phyloP scores from a whole-genome alignment of 1,140 invertebrate genomes.

The Uloborus diversus region DNA sequence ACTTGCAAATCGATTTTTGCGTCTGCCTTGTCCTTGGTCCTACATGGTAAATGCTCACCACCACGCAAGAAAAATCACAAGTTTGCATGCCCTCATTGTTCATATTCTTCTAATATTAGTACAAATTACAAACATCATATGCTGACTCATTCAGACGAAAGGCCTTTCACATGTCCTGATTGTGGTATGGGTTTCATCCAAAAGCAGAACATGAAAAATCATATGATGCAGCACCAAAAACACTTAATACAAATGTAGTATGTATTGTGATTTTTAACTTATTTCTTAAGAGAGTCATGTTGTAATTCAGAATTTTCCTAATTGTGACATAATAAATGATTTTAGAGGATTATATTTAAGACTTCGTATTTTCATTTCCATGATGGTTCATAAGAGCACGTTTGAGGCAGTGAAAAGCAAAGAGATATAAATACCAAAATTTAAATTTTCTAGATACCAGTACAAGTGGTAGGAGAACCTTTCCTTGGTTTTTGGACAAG shows the following conservation, averaged over 20 bases:
- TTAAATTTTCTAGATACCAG: too few species aligned
- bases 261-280: background rate
- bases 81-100: slow-evolving; percentile 36
- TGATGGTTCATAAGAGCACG: too few species aligned
- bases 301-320: too few species aligned
- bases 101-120: slow-evolving; percentile 50
- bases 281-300: background rate
- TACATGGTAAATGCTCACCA: background rate
- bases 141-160: slow-evolving; percentile 31
- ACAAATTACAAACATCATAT: slow-evolving; percentile 49
- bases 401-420: too few species aligned
- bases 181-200: slow-evolving; percentile 53
- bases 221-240: slow-evolving; percentile 37
- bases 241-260: background rate
- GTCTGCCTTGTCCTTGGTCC: background rate
- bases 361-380: too few species aligned
- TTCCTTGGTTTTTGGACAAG: too few species aligned
- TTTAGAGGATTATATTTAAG: too few species aligned
- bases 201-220: slow-evolving; percentile 52
- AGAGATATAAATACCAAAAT: too few species aligned
- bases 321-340: too few species aligned
- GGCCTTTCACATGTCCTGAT: slow-evolving; percentile 33
- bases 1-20: background rate
- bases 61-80: background rate
- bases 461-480: too few species aligned